phyloP scores from a whole-genome alignment of 2,113 vertebrate species.

The Thalassarche chlororhynchos region DNA sequence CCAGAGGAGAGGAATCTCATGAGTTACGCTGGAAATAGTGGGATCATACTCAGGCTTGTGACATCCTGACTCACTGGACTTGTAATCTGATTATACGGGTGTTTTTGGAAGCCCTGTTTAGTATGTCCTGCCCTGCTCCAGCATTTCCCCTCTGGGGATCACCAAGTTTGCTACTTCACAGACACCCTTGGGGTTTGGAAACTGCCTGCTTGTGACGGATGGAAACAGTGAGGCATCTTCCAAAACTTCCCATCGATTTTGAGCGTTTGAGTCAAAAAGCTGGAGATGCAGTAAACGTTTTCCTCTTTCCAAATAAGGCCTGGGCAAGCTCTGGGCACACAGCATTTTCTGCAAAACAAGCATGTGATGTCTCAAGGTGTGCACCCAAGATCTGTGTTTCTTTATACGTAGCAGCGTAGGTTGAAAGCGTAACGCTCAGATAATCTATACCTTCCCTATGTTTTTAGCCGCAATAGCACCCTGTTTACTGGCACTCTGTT shows the following conservation, averaged over 20 bases:
- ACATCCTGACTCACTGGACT: conserved; percentile 25
- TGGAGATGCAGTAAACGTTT: neutral
- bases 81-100: conserved; percentile 6
- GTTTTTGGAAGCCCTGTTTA: conserved; percentile 8
- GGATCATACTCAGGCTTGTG: conserved; percentile 2
- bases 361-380: fast-evolving
- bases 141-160: neutral
- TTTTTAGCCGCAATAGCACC: neutral
- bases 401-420: neutral
- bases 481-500: neutral
- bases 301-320: neutral
- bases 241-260: neutral
- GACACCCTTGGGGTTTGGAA: neutral
- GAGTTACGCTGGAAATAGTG: conserved; percentile 7
- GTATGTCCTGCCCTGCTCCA: neutral
- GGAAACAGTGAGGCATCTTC: neutral
- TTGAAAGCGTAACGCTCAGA: fast-evolving
- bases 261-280: neutral
- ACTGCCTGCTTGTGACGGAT: neutral
- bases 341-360: neutral
- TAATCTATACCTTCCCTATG: neutral
- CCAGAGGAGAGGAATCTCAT: neutral
- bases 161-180: neutral
- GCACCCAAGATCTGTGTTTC: neutral
- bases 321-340: neutral